phyloP scores from a whole-genome alignment of 2,113 vertebrate species.

The Sclerurus mexicanus region DNA sequence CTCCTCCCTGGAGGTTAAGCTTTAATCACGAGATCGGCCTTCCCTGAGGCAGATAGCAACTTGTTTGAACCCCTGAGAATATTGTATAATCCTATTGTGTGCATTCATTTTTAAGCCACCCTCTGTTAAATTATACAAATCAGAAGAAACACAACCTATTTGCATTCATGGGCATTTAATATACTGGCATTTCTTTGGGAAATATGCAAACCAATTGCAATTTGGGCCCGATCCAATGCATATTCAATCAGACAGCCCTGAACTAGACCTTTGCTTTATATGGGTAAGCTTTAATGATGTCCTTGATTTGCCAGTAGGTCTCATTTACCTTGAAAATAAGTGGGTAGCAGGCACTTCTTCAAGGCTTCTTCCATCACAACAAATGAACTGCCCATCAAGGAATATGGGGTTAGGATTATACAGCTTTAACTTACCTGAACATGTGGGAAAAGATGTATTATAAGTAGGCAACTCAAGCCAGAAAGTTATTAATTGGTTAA shows the following conservation, averaged over 20 bases:
- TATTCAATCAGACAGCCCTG: background rate
- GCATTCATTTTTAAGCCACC: constrained; percentile 47
- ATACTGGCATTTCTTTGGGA: constrained; percentile 24
- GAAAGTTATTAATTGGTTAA: constrained; percentile 60
- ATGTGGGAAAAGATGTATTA: constrained; percentile 25
- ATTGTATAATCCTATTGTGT: constrained; percentile 53
- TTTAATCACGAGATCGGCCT: background rate
- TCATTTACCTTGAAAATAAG: constrained; percentile 60
- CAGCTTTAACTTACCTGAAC: background rate
- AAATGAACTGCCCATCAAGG: constrained; percentile 12
- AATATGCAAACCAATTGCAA: constrained; percentile 45
- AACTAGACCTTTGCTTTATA: constrained; percentile 17
- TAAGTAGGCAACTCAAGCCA: background rate
- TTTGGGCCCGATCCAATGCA: background rate
- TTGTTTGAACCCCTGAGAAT: constrained; percentile 57
- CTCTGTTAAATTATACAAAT: constrained; percentile 50
- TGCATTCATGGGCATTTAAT: constrained; percentile 52
- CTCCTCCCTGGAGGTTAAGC: constrained; percentile 6
- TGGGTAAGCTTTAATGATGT: background rate
- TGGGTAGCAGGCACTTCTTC: constrained; percentile 15
- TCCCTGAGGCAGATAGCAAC: constrained; percentile 3
- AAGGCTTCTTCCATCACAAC: constrained; percentile 7
- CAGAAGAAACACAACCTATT: background rate
- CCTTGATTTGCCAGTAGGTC: constrained; percentile 23
- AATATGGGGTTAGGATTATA: constrained; percentile 18